Conservation (phyloP, 2,113 vertebrate genomes). For the Chiloscyllium plagiosum region DNA sequence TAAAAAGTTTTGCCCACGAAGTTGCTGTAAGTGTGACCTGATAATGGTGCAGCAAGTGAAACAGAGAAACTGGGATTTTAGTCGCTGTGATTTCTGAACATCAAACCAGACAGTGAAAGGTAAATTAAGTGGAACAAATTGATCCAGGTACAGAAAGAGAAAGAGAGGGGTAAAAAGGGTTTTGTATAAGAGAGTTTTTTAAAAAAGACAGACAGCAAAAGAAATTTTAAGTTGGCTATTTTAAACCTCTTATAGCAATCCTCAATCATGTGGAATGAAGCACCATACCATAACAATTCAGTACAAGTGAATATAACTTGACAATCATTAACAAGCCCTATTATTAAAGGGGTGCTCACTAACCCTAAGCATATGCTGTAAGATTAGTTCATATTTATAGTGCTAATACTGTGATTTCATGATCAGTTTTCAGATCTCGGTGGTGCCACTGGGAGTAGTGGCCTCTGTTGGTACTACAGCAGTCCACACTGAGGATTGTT, state of each 20-base stretch:
- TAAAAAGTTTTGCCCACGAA: neutral
- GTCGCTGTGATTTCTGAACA: neutral
- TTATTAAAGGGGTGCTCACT: too few relatives aligned
- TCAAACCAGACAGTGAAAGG: neutral
- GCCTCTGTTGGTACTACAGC: too few relatives aligned
- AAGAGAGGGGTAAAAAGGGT: neutral
- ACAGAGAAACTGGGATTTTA: neutral
- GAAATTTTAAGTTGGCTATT: neutral
- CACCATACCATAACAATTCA: neutral
- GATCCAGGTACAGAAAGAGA: neutral
- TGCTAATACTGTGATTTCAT: neutral
- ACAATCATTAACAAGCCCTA: neutral
- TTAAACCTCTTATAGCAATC: neutral
- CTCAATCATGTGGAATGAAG: neutral
- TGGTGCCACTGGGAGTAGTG: too few relatives aligned
- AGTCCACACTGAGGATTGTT: too few relatives aligned
- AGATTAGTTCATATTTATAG: neutral
- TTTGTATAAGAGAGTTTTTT: neutral
- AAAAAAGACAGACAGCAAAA: neutral
- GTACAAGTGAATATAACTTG: neutral
- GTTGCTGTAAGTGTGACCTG: neutral
- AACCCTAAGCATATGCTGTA: neutral
- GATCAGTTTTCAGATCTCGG: neutral
- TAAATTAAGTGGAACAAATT: neutral
- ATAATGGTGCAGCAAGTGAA: neutral